A percentile compares a stretch with the other conserved stretches of the same genome.
These are phyloP conservation scores for Mustela erminea DNA, from an alignment of 2,797 vertebrate species.

Conservation along the genomic window DNA sequence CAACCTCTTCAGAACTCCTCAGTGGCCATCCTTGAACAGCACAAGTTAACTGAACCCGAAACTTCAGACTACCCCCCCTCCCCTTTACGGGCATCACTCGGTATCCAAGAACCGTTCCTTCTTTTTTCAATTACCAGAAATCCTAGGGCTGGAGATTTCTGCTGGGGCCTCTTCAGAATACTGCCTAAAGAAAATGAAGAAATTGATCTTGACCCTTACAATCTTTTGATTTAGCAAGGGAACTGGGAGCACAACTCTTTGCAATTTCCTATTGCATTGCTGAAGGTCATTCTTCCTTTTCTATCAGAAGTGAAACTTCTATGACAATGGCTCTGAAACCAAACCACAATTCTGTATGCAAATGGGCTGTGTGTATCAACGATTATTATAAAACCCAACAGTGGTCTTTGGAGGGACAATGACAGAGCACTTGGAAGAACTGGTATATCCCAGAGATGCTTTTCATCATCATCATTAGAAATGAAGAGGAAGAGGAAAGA, in stretches of 20 bases:
- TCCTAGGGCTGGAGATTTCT: slow-evolving; percentile 20
- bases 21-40: background rate
- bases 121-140: slow-evolving; percentile 16
- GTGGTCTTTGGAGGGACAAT: background rate
- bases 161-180: background rate
- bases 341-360: slow-evolving; percentile 12
- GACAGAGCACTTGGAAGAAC: slow-evolving; percentile 2
- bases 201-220: slow-evolving; percentile 3
- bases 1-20: fast-evolving
- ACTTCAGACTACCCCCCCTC: background rate
- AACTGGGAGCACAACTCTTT: background rate
- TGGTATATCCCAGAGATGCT: background rate
- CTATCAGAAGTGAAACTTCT: background rate
- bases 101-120: background rate
- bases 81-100: background rate
- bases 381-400: background rate
- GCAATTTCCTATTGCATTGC: background rate
- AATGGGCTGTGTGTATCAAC: background rate
- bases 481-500: slow-evolving; percentile 23
- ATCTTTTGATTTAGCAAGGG: slow-evolving; percentile 37
- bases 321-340: background rate
- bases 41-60: background rate
- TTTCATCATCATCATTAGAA: slow-evolving; percentile 10
- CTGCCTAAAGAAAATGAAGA: slow-evolving; percentile 31
- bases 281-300: slow-evolving; percentile 46